Evolutionary conservation across 2,888 invertebrate genomes (phyloP).

Genomic region (Philereme transversata): DNA sequence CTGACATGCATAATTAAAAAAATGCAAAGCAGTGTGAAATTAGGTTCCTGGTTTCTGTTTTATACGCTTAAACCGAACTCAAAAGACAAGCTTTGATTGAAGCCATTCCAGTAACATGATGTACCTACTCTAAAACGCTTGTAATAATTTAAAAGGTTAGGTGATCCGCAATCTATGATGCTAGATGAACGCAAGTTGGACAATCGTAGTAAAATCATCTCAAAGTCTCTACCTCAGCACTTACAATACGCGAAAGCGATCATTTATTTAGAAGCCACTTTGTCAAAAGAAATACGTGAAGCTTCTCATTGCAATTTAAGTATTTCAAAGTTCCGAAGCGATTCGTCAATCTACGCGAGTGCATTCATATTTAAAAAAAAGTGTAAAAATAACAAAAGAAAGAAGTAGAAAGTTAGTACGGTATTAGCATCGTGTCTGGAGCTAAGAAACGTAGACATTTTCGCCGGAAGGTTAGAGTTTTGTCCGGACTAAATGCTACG

Average conservation of each 20-base stretch:
- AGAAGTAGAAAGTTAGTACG: constrained; percentile 77
- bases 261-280: constrained; percentile 71
- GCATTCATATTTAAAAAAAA: constrained; percentile 78
- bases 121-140: constrained; percentile 58
- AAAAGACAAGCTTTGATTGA: constrained; percentile 76
- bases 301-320: constrained; percentile 72
- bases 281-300: constrained; percentile 68
- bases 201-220: constrained; percentile 55
- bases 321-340: constrained; percentile 72
- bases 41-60: constrained; percentile 55
- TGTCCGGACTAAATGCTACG: constrained; percentile 73
- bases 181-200: constrained; percentile 71
- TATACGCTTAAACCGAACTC: constrained; percentile 63
- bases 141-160: constrained; percentile 64
- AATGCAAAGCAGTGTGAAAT: constrained; percentile 81
- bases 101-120: constrained; percentile 79
- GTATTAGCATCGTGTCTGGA: constrained; percentile 80
- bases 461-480: constrained; percentile 66
- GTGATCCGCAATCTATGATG: constrained; percentile 73
- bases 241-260: constrained; percentile 75
- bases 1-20: constrained; percentile 79
- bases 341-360: constrained; percentile 77
- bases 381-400: constrained; percentile 71
- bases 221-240: constrained; percentile 70
- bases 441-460: constrained; percentile 74